Conservation (phyloP, 2,888 invertebrate genomes). For the Caradrina clavipalpis region DNA sequence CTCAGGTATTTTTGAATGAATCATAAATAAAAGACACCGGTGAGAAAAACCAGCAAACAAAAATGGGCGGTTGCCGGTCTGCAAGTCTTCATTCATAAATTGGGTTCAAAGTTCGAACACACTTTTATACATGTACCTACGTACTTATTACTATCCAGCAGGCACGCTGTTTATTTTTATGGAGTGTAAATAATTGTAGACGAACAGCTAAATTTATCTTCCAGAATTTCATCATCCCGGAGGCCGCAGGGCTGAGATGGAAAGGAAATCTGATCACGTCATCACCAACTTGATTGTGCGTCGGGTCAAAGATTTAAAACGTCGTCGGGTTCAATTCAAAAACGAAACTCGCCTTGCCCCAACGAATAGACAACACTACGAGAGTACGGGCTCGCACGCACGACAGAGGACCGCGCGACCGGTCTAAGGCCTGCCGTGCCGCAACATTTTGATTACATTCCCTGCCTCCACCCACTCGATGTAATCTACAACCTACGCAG, state of each 20-base stretch:
- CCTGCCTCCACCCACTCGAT: slow-evolving; percentile 81
- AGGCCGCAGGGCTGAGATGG: slow-evolving; percentile 7
- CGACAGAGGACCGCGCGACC: slow-evolving; percentile 59
- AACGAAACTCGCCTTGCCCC: slow-evolving; percentile 41
- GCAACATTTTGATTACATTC: slow-evolving; percentile 75
- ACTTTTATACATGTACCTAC: background rate
- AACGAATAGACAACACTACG: slow-evolving; percentile 49
- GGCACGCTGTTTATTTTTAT: slow-evolving; percentile 35
- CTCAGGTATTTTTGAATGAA: background rate
- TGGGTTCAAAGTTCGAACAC: slow-evolving; percentile 52
- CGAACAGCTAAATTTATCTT: slow-evolving; percentile 30
- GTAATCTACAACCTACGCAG: slow-evolving; percentile 59
- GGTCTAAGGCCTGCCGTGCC: slow-evolving; percentile 62
- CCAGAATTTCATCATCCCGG: slow-evolving; percentile 15
- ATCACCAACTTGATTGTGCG: slow-evolving; percentile 19
- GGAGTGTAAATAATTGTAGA: slow-evolving; percentile 40
- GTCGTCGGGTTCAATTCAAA: slow-evolving; percentile 35
- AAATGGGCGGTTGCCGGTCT: background rate
- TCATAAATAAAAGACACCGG: background rate
- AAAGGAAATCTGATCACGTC: slow-evolving; percentile 25
- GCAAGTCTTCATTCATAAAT: slow-evolving; percentile 30
- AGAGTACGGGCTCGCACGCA: slow-evolving; percentile 28
- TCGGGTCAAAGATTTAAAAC: background rate
- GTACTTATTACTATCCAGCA: background rate
- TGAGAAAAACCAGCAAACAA: background rate